Percentiles rank a stretch among this genome's conserved stretches.
Evolutionary conservation across 1,140 invertebrate species (phyloP).

Genomic region (Meteorus sp.): DNA sequence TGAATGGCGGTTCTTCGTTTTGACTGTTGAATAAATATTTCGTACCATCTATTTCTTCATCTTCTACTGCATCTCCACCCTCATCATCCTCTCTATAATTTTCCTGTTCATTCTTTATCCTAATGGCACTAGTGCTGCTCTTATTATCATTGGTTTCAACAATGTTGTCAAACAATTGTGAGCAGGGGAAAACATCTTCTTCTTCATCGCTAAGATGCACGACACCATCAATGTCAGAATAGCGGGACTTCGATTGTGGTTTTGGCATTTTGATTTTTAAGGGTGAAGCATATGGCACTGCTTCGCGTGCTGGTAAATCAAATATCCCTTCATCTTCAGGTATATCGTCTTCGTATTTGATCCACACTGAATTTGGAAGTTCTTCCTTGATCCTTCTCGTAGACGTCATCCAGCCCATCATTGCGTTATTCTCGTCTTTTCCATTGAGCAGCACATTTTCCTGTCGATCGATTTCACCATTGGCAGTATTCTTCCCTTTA

Average conservation of each 20-base stretch:
- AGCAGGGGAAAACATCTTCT: neutral
- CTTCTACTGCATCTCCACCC: neutral
- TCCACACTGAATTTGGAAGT: neutral
- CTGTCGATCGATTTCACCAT: too few species aligned
- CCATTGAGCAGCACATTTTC: too few species aligned
- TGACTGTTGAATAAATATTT: constrained; percentile 15
- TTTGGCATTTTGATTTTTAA: neutral
- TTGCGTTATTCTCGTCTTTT: neutral
- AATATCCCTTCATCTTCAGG: neutral
- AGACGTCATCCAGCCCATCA: too few species aligned
- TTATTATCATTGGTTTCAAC: neutral
- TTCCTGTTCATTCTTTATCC: too few species aligned
- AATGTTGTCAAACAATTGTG: constrained; percentile 6
- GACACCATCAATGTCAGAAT: neutral
- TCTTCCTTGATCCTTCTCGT: too few species aligned
- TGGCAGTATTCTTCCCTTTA: too few species aligned
- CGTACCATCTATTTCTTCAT: neutral
- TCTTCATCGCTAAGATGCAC: neutral
- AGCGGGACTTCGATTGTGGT: neutral
- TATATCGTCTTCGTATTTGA: constrained; percentile 5
- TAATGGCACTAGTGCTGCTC: neutral
- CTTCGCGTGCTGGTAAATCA: neutral
- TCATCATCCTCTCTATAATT: neutral
- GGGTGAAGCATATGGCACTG: neutral
- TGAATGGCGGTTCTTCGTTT: constrained; percentile 2